Conservation (phyloP, 2,113 vertebrate species). For the Chaetops frenatus region DNA sequence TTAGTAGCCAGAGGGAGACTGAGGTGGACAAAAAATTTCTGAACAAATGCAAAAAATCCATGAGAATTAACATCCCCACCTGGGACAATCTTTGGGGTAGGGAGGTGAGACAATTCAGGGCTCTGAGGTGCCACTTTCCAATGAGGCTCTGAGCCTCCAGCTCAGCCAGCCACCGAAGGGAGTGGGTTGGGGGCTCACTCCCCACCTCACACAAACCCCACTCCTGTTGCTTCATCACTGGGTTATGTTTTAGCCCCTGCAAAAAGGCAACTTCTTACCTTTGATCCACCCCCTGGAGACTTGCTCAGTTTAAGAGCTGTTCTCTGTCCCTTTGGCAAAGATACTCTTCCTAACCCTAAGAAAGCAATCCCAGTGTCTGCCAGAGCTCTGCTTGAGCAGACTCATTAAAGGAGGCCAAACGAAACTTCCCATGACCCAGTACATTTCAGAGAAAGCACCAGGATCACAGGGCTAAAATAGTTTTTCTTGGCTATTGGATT, state of each 20-base stretch:
- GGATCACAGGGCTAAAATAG: conserved; percentile 11
- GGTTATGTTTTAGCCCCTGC: background rate
- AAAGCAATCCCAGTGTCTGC: background rate
- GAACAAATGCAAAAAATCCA: background rate
- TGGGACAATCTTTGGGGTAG: background rate
- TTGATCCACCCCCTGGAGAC: background rate
- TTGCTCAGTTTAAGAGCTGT: background rate
- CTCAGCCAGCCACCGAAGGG: background rate
- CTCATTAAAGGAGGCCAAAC: background rate
- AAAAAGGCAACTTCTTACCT: background rate
- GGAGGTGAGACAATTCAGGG: background rate
- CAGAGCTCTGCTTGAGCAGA: background rate
- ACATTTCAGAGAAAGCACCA: conserved; percentile 43
- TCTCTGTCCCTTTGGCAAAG: background rate
- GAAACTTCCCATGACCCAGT: conserved; percentile 46
- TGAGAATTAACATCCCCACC: background rate
- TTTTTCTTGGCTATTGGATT: conserved; percentile 56
- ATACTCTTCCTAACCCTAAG: background rate
- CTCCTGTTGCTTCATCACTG: background rate
- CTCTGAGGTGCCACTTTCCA: background rate
- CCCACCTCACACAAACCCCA: background rate
- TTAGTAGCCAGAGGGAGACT: background rate
- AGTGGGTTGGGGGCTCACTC: background rate
- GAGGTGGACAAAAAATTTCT: background rate
- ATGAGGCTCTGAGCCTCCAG: background rate